phyloP scores from a whole-genome alignment of 2,113 vertebrate species.

The Abramis brama region DNA sequence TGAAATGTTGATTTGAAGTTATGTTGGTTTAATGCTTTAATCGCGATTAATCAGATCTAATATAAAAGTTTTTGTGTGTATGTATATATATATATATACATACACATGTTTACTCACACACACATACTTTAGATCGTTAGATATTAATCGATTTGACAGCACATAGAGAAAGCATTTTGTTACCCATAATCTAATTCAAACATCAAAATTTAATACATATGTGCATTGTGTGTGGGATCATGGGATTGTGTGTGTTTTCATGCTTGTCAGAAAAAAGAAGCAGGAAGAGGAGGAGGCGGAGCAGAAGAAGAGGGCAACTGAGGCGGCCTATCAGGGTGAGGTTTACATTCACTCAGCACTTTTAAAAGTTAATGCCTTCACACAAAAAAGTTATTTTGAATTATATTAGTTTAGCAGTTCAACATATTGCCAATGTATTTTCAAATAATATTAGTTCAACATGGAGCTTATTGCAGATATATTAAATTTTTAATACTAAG shows the following conservation, averaged over 20 bases:
- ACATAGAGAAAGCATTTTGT: not conserved
- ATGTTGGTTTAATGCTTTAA: not conserved
- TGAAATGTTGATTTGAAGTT: too few species aligned
- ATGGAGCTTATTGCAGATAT: not conserved
- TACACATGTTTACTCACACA: too few species aligned
- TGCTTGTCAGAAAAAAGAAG: constrained; percentile 88
- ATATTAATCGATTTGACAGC: too few species aligned
- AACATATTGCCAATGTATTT: constrained; percentile 7
- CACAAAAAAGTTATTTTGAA: not conserved
- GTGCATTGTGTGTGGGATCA: not conserved
- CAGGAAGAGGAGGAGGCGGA: constrained; percentile 96
- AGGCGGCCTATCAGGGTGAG: constrained; percentile 92
- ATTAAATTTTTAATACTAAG: not conserved
- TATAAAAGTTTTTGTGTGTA: too few species aligned
- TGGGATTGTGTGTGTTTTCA: constrained; percentile 16
- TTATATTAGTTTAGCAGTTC: constrained; percentile 21
- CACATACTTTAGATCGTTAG: too few species aligned
- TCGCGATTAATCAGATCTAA: too few species aligned
- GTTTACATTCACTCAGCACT: not conserved
- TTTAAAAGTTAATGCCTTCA: not conserved
- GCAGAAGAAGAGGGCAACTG: constrained; percentile 93
- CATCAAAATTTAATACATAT: too few species aligned
- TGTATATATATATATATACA: too few species aligned
- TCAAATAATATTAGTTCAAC: not conserved
- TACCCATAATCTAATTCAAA: not conserved